Conservation (phyloP, 2,113 vertebrate species). For the Ictalurus punctatus region DNA sequence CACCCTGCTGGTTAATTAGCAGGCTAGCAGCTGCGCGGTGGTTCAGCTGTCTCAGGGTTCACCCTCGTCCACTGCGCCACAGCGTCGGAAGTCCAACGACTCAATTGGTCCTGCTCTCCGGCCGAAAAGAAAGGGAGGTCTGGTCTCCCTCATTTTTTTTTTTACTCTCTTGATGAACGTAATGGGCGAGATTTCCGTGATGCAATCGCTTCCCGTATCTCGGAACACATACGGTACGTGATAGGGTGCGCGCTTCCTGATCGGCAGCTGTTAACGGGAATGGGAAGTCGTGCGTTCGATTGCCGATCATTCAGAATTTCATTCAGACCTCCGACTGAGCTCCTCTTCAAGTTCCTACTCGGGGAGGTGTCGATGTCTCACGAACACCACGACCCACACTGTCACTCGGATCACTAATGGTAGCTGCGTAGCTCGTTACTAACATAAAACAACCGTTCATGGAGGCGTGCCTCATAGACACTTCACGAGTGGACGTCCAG, state of each 20-base stretch:
- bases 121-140: not conserved
- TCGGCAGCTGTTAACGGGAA: not conserved
- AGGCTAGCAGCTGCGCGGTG: slow-evolving; percentile 8
- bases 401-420: not conserved
- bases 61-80: slow-evolving; percentile 27
- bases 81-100: not conserved
- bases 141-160: not conserved
- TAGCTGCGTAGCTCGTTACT: not conserved
- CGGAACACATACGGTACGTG: not conserved
- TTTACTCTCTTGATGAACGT: not conserved
- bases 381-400: too few species aligned
- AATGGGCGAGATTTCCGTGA: not conserved
- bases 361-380: too few species aligned
- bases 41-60: slow-evolving; percentile 26
- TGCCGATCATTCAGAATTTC: not conserved
- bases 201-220: not conserved
- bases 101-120: slow-evolving; percentile 17
- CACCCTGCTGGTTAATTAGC: slow-evolving; percentile 22
- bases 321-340: too few species aligned
- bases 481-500: not conserved
- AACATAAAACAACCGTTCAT: not conserved
- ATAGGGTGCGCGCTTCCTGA: not conserved
- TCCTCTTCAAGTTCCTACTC: too few species aligned
- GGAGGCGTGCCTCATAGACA: not conserved
- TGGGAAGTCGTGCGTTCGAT: not conserved